Base-by-base conservation (phyloP, 2,888 invertebrate genomes). In the Pseudoips prasinana region DNA sequence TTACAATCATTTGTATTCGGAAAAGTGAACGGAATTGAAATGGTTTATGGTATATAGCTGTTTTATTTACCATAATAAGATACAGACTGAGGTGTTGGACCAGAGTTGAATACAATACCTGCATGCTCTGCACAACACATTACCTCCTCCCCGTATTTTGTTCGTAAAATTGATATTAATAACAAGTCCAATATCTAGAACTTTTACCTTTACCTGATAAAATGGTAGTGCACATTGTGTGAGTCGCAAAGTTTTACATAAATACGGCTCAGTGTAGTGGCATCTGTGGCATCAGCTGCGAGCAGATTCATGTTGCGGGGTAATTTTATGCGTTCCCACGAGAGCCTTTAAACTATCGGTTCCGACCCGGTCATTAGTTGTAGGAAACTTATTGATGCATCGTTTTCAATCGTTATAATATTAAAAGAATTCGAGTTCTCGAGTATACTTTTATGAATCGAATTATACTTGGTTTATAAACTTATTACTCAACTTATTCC, bases 321-420 rank as follows among this genome's bases (percentile, higher is more conserved):
- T 48, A 31, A 48, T 46, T 41, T 46, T 48, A 48, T 41, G 44
- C 30, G 32, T 30, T 34, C 58, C 39, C 45, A 23, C 28, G 50
- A 30, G 51, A 31, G 39, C 39, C 38, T 45, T 54, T 33, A 41
- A 46, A 37, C 46, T 45, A 49, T 58, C 45, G 39, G 43, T 42
- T 44, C 34, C 42, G 40, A 37, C 37, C 37, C 36, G 25, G 36
- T 39, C 36, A 40, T 31, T 39, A 44, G 31, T 34, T 39, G 35
- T 37, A 38, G 44, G 29, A 37, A 38, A 46, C 42, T 5, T 3
- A 14, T 3, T 14, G 14, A 42, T n/a, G n/a, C n/a, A n/a, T n/a
- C n/a, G n/a, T n/a, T n/a, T n/a, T n/a, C n/a, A n/a, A n/a, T n/a
- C n/a, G n/a, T n/a, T n/a, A n/a, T n/a, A n/a, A n/a, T n/a, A n/a